Evolutionary conservation across 2,113 vertebrate species (phyloP).

Genomic region (Loxodonta africana): DNA sequence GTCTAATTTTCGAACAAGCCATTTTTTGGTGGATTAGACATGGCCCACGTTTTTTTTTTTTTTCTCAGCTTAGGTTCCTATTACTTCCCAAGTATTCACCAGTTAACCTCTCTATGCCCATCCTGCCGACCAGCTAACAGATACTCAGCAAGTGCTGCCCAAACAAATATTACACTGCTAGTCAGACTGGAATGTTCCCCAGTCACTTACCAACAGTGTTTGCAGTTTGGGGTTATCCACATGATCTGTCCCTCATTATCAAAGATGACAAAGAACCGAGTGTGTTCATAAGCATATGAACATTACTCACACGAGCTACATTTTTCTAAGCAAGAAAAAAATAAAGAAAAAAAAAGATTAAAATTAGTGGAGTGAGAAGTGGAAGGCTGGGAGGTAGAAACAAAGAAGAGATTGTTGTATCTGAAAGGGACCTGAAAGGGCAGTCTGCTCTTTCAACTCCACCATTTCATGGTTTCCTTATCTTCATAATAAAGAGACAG

Average conservation of each 20-base stretch:
- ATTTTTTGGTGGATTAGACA: neutral
- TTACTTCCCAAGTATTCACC: neutral
- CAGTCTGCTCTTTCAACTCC: neutral
- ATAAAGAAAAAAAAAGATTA: neutral
- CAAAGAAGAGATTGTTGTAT: slow-evolving; percentile 14
- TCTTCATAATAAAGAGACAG: neutral
- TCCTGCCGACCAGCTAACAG: neutral
- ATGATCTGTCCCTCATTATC: slow-evolving; percentile 63
- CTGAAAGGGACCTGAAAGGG: neutral
- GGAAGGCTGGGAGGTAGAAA: slow-evolving; percentile 22
- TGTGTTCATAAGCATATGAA: slow-evolving; percentile 69
- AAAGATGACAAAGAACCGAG: slow-evolving; percentile 62
- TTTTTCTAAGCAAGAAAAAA: slow-evolving; percentile 72
- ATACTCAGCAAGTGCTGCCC: neutral
- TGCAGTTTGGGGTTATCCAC: slow-evolving; percentile 56
- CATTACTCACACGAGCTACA: slow-evolving; percentile 66
- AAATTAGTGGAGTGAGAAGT: neutral
- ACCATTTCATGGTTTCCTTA: neutral
- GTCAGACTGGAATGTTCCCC: slow-evolving; percentile 56
- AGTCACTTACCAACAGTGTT: neutral
- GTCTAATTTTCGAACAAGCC: neutral
- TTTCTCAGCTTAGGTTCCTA: accelerated
- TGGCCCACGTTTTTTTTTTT: too few relatives aligned
- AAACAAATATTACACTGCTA: slow-evolving; percentile 68
- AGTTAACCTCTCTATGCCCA: neutral